Conservation (phyloP, 2,888 invertebrate genomes). For the Amphiduros pacificus region DNA sequence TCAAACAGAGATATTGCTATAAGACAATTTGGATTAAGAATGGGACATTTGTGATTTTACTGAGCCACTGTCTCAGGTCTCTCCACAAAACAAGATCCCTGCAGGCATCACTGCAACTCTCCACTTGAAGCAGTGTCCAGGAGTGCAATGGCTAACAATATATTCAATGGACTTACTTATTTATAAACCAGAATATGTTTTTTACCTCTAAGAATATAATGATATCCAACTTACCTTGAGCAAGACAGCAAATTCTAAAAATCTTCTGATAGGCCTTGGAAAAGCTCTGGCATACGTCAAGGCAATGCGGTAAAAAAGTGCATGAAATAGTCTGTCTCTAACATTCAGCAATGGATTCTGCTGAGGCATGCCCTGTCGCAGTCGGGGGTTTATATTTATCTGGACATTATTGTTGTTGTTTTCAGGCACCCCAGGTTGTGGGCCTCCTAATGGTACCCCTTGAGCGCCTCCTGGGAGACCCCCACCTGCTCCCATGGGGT, state of each 20-base stretch:
- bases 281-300: slow-evolving; percentile 89
- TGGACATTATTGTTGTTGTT: slow-evolving; percentile 8
- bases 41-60: too few relatives aligned
- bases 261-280: slow-evolving; percentile 76
- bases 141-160: too few relatives aligned
- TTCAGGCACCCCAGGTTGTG: neutral
- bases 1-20: too few relatives aligned
- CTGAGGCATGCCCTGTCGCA: slow-evolving; percentile 19
- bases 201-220: too few relatives aligned
- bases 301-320: slow-evolving; percentile 87
- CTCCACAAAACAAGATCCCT: too few relatives aligned
- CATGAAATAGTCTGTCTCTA: slow-evolving; percentile 89
- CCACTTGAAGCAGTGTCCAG: too few relatives aligned
- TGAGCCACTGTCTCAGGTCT: too few relatives aligned
- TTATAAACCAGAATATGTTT: too few relatives aligned
- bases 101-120: too few relatives aligned
- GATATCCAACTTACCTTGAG: slow-evolving; percentile 67
- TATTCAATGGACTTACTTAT: too few relatives aligned
- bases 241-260: slow-evolving; percentile 81
- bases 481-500: neutral
- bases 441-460: neutral
- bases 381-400: neutral
- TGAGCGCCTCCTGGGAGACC: neutral
- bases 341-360: slow-evolving; percentile 63
- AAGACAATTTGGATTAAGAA: too few relatives aligned